Base-by-base conservation (phyloP, 2,888 invertebrate genomes). In the Callimorpha dominula region DNA sequence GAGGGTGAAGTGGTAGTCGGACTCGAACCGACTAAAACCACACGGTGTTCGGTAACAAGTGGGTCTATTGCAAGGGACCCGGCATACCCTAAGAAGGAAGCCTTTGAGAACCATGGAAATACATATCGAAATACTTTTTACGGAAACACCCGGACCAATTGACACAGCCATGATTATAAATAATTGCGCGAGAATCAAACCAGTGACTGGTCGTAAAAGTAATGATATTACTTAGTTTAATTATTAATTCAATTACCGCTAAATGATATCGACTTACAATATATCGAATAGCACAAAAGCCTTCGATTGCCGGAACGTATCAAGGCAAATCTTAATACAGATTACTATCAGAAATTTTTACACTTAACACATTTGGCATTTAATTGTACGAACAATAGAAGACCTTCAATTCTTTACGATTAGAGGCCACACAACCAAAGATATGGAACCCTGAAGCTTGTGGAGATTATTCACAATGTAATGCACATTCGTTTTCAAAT, bases 351-450 rank as follows among this genome's bases (percentile, higher is more conserved):
- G 73, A 15, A 20, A 68, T 78, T 81, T 78, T 77, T 77, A 79
- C 60, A 75, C 52, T 77, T 73, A 77, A 78, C 75, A 72, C 78
- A 70, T 83, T 81, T 77, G 72, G 75, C 78, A 83, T 83, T 82
- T 81, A 83, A 62, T 63, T 67, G 62, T 67, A 67, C n/a, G 40
- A 42, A 49, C n/a, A 15, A 52, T 60, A 7, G 31, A 31, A 31
- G 60, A 31, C 60, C 60, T 60, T 60, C 60, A 60, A 62, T 68
- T 17, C 12, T 60, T 14, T 31, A 60, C 31, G 14, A 60, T 31
- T 60, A 60, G 31, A 60, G 60, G 60, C 31, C 31, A 31, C 60
- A 60, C 31, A 14, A 60, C 2, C 14, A 31, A 60, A 31, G 60
- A 9, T 14, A 31, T 31, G 31, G 31, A 31, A 60, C 60, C 6